Base-by-base conservation (phyloP, 1,140 invertebrate species). In the Nymphalis io region DNA sequence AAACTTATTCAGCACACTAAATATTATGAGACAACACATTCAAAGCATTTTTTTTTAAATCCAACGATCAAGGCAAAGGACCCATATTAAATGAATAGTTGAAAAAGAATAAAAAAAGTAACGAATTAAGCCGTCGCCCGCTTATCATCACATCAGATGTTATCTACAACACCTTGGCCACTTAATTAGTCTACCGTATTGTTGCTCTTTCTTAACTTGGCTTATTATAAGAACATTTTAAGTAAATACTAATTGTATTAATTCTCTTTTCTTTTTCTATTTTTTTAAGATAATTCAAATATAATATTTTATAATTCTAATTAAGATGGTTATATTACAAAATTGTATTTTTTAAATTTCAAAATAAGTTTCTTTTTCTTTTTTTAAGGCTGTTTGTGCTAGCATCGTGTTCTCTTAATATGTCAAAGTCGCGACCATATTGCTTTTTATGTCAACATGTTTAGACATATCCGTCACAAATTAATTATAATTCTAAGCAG, bases 401-500 rank as follows among this genome's bases (percentile, higher is more conserved):
- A 33, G 10, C 10, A 8, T 4, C 27, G 4, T 33, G 5, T 33
- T 33, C 27, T 33, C 27, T 33, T 5, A 8, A 33, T 33, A 53
- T 15, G 48, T 53, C 48, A 21, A 53, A 53, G 20, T 53, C 11
- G 53, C 42, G 21, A 39, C 53, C 63, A 65, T 65, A 23, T 65
- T 65, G 4, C 48, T 42, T 64, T 40, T 21, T 23, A 55, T 18
- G 48, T 64, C 44, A 46, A 46, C 44, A n/a, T 8, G n/a, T 61
- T 44, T 57, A 60, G 55, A 65, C 27, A 33, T 33, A 33, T 40
- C 39, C 33, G 57, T 68, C 60, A 59, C 53, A 67, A 18, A 8
- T 69, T 55, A 65, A 68, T 69, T 69, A 53, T 27, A 61, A 66
- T 74, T 68, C 64, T 53, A 46, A 42, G 23, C 60, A 71, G 59